Percentiles rank a stretch among this genome's conserved stretches.
Evolutionary conservation across 2,888 invertebrate genomes (phyloP).

Genomic region (Thysanoteuthis rhombus): DNA sequence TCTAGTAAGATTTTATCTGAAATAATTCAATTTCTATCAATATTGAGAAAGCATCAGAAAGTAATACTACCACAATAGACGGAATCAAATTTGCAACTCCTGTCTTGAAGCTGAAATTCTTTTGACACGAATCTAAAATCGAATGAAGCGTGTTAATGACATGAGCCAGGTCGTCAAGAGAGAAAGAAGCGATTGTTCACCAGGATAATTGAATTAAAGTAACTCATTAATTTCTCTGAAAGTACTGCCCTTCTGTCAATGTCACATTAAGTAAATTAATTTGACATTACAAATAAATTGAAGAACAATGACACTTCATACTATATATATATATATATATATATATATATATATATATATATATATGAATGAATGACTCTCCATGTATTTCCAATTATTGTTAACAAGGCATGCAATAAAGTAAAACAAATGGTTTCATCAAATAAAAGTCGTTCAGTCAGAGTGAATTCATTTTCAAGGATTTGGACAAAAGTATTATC

Average conservation of each 20-base stretch:
- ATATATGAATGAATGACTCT: no score
- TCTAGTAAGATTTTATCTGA: no score
- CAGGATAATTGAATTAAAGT: neutral
- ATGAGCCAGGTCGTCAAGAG: neutral
- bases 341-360: no score
- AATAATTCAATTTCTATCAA: no score
- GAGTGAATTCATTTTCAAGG: neutral
- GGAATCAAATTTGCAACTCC: neutral
- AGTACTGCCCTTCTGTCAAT: neutral
- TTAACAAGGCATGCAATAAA: neutral
- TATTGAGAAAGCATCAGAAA: neutral
- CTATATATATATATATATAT: no score
- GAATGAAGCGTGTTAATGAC: neutral
- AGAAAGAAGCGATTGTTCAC: neutral
- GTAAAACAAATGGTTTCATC: neutral
- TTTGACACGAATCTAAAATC: neutral
- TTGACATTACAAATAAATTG: neutral
- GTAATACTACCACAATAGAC: neutral
- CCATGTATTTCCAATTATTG: neutral
- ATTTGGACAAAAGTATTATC: neutral
- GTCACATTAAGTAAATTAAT: neutral
- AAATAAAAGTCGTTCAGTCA: no score
- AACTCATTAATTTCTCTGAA: neutral
- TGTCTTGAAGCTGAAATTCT: no score
- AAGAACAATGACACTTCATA: no score